phyloP scores from a whole-genome alignment of 2,888 invertebrate species.

The Hoplodrina blanda region DNA sequence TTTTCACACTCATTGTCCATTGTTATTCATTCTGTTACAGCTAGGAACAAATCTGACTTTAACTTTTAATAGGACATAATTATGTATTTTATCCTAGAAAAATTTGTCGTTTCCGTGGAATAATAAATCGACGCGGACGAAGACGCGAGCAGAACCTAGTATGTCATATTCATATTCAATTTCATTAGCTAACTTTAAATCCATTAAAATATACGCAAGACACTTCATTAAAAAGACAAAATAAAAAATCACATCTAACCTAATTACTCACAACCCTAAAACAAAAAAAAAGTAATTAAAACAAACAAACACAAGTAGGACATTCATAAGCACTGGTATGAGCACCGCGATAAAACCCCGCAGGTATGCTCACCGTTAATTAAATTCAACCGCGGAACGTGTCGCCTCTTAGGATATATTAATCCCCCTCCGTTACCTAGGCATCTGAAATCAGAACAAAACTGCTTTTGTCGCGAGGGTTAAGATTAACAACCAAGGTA shows the following conservation, averaged over 20 bases:
- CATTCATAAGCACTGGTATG: slow-evolving; percentile 55
- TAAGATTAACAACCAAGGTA: slow-evolving; percentile 87
- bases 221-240: slow-evolving; percentile 8
- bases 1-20: no score
- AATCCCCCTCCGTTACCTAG: slow-evolving; percentile 63
- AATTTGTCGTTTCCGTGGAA: no score
- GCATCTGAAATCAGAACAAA: slow-evolving; percentile 81
- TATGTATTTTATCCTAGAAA: no score
- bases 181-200: no score
- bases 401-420: slow-evolving; percentile 74
- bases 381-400: slow-evolving; percentile 69
- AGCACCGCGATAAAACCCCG: slow-evolving; percentile 63
- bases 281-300: slow-evolving; percentile 56
- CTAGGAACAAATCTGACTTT: no score
- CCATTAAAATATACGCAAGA: no score
- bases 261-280: slow-evolving; percentile 22
- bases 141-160: no score
- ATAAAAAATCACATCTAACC: slow-evolving; percentile 24
- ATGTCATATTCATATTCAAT: no score
- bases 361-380: slow-evolving; percentile 71
- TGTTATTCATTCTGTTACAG: no score
- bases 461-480: slow-evolving; percentile 76
- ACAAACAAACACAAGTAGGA: slow-evolving; percentile 54
- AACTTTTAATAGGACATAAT: no score
- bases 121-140: no score